Evolutionary conservation across 2,113 vertebrate genomes (phyloP), one percentile per base, ranked within the genome.

Genomic region (Zosterops pallidus): DNA sequence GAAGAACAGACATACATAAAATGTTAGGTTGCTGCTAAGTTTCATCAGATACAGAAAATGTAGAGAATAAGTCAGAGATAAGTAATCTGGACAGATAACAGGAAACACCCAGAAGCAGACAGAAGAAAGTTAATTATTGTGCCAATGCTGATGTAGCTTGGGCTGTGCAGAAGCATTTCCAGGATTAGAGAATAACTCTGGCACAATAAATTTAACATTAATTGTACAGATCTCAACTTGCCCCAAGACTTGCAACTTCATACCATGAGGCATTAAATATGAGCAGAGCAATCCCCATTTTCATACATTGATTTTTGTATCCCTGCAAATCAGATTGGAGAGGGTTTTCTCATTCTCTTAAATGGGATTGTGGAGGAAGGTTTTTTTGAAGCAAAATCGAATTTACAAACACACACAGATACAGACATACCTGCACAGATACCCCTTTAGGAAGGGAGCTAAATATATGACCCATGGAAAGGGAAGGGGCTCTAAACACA

Each of bases 401-500:
- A 8, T 67, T 53, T 35, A 35, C 25, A 53, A 13, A 29, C 10
- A 19, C 2, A 9, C 13, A 15, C 9, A 44, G 3, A 24, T 1
- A 31, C 7, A 15, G 12, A 7, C 7, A 35, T 12, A 79, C 3
- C 25, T 3, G 10, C 3, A 6, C 3, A 42, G 14, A 50, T 4
- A 37, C 1, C 5, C 2, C 13, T 50, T 49, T 53, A 65, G 31
- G 24, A 84, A 60, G 7, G 8, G 9, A 67, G 3, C 44, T 52
- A 84, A 67, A 21, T 24, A 26, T 13, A 44, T 23, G 82, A 44
- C 10, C 3, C 3, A 1, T 24, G 25, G 26, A 57, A 76, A 44
- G 2, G 69, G 12, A 37, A 79, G 3, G 3, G 2, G 49, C 14
- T 31, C 31, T 29, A 8, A 29, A 20, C 4, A n/a, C 4, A 2